These are phyloP conservation scores for Tachuris rubrigastra DNA, from an alignment of 2,113 vertebrate species.

Conservation along the genomic window DNA sequence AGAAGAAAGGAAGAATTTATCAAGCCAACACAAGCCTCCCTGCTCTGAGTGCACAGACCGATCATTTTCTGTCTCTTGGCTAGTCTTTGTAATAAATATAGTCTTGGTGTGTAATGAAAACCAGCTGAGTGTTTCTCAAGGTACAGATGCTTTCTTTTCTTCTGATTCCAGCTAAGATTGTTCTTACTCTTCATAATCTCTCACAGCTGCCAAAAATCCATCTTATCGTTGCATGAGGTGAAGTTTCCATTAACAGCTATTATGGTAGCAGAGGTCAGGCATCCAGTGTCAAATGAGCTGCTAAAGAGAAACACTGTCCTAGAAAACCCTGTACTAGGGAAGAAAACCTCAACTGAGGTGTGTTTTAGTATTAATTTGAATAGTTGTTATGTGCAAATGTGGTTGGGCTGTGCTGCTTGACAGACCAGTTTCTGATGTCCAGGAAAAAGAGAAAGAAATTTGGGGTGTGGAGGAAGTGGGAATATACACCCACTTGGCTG, in stretches of 20 bases:
- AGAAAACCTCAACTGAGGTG: conserved; percentile 25
- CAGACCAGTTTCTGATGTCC: not conserved
- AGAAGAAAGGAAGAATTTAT: conserved; percentile 74
- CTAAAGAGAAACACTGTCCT: conserved; percentile 65
- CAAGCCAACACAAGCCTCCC: conserved; percentile 47
- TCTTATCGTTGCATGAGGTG: conserved; percentile 90
- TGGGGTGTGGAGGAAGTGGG: not conserved
- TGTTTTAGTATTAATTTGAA: conserved; percentile 23
- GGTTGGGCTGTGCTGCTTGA: not conserved
- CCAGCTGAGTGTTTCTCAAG: conserved; percentile 85
- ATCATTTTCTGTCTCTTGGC: conserved; percentile 82
- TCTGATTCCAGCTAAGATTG: conserved; percentile 84
- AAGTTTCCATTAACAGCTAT: conserved; percentile 89
- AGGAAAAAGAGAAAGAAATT: not conserved
- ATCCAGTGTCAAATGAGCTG: conserved; percentile 70
- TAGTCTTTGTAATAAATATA: conserved; percentile 81
- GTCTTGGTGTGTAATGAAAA: conserved; percentile 85
- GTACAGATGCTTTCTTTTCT: conserved; percentile 82
- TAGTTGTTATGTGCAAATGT: not conserved
- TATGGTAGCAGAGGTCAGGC: conserved; percentile 77
- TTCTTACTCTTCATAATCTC: conserved; percentile 86
- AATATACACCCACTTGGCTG: not conserved
- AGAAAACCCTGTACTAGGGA: conserved; percentile 17
- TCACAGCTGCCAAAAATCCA: conserved; percentile 85
- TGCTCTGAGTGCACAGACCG: conserved; percentile 51